Percentiles rank a stretch among this genome's conserved stretches.
Evolutionary conservation across 2,797 vertebrate genomes (phyloP).

Genomic region (Phyllotis vaccarum): DNA sequence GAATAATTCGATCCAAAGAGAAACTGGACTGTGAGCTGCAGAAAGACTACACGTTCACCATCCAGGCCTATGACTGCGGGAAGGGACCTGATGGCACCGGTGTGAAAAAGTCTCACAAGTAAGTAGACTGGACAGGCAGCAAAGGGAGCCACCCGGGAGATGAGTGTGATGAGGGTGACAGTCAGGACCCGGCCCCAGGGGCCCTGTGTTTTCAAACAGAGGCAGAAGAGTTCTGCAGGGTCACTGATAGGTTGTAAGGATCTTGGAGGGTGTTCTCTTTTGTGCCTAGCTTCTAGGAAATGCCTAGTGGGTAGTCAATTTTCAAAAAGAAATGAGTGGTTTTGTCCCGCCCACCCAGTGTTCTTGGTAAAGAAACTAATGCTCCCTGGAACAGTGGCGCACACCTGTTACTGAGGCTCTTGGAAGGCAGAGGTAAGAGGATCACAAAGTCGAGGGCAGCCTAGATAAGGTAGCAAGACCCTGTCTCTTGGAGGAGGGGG

Average conservation of each 20-base stretch:
- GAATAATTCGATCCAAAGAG: slow-evolving; percentile 95
- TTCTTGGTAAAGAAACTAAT: background rate
- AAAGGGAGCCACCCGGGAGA: background rate
- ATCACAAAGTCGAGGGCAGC: background rate
- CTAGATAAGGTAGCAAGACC: background rate
- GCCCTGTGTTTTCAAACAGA: background rate
- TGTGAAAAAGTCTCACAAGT: slow-evolving; percentile 99
- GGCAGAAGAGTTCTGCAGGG: background rate
- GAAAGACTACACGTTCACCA: slow-evolving; percentile 98
- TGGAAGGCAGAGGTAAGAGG: background rate
- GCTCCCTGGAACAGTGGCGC: too few species aligned
- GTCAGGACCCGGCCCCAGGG: too few species aligned
- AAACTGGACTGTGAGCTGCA: slow-evolving; percentile 98
- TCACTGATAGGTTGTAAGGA: fast-evolving
- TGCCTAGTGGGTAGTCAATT: background rate
- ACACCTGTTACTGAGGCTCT: background rate
- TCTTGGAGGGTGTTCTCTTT: background rate
- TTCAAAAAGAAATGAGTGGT: background rate
- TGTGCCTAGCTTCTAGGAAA: background rate
- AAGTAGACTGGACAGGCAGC: slow-evolving; percentile 82
- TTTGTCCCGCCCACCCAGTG: too few species aligned
- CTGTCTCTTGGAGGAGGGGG: background rate
- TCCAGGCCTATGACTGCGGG: slow-evolving; percentile 99
- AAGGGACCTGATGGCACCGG: slow-evolving; percentile 95
- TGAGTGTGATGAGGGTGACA: fast-evolving